These are phyloP conservation scores for Brachionus rotundiformis DNA, from an alignment of 1,140 invertebrate species.

Conservation along the genomic window DNA sequence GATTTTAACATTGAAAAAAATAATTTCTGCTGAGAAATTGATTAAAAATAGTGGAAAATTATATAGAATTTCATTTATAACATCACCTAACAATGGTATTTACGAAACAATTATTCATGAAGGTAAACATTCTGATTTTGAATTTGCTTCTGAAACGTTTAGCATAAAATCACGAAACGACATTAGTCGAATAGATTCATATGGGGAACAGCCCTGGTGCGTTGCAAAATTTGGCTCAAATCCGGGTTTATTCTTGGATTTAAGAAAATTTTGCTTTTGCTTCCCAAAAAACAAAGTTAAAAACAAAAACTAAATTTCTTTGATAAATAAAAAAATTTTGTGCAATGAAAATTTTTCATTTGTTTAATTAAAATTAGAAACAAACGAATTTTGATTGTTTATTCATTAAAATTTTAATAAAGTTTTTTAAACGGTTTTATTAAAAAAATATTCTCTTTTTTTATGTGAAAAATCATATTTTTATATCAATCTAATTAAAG, in stretches of 20 bases:
- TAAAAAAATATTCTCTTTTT: no score
- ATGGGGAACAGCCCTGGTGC: conserved; percentile 65
- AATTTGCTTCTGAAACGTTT: no score
- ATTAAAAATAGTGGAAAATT: conserved; percentile 68
- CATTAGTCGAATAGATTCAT: conserved; percentile 83
- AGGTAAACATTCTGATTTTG: conserved; percentile 65
- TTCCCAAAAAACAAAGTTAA: not conserved
- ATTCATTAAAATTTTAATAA: no score
- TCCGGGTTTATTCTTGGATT: not conserved
- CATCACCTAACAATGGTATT: conserved; percentile 73
- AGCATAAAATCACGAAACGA: conserved; percentile 71
- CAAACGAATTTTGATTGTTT: no score
- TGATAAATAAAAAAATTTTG: no score
- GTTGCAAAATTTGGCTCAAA: not conserved
- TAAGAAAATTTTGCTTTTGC: conserved; percentile 36
- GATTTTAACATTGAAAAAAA: conserved; percentile 67
- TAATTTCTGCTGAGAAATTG: conserved; percentile 73
- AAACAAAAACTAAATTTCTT: no score
- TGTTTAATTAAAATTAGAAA: no score
- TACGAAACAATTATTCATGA: conserved; percentile 76
- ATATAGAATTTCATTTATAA: conserved; percentile 76
- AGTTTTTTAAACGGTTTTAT: no score
- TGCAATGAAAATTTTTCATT: no score
- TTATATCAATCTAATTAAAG: no score
- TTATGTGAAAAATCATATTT: no score